These are phyloP conservation scores for Varanus salvator DNA, from an alignment of 2,113 vertebrate genomes.

Conservation along the genomic window DNA sequence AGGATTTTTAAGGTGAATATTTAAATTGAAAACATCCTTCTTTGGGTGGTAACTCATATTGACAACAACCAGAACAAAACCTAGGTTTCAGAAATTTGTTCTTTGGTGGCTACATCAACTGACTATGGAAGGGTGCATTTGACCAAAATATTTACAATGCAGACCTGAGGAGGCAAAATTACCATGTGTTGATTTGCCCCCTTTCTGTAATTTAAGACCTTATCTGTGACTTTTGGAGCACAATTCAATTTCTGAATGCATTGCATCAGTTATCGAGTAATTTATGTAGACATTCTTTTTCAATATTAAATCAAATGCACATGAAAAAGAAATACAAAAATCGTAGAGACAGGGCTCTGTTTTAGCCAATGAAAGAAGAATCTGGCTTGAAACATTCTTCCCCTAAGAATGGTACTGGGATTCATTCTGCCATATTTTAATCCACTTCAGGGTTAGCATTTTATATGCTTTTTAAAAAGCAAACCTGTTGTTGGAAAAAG, in stretches of 20 bases:
- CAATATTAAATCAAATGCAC: slow-evolving; percentile 9
- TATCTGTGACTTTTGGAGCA: background rate
- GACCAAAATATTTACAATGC: background rate
- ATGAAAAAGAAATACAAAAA: background rate
- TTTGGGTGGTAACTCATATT: background rate
- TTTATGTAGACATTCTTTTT: background rate
- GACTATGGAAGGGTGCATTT: background rate
- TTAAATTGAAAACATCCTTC: background rate
- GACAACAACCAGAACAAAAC: background rate
- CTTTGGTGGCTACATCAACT: background rate
- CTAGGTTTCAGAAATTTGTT: background rate
- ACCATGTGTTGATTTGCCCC: background rate
- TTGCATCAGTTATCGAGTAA: background rate
- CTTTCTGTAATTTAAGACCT: background rate
- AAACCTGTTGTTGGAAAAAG: background rate
- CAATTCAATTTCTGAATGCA: slow-evolving; percentile 30
- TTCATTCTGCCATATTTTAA: slow-evolving; percentile 45
- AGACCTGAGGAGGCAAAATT: slow-evolving; percentile 12
- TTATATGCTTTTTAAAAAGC: background rate
- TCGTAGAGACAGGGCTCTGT: background rate
- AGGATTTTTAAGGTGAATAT: background rate
- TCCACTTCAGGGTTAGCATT: background rate
- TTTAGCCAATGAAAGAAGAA: slow-evolving; percentile 5
- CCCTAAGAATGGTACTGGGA: slow-evolving; percentile 45
- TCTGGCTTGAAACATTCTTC: slow-evolving; percentile 33